Conservation (phyloP, 2,888 invertebrate genomes). For the Mesochorus sp. region DNA sequence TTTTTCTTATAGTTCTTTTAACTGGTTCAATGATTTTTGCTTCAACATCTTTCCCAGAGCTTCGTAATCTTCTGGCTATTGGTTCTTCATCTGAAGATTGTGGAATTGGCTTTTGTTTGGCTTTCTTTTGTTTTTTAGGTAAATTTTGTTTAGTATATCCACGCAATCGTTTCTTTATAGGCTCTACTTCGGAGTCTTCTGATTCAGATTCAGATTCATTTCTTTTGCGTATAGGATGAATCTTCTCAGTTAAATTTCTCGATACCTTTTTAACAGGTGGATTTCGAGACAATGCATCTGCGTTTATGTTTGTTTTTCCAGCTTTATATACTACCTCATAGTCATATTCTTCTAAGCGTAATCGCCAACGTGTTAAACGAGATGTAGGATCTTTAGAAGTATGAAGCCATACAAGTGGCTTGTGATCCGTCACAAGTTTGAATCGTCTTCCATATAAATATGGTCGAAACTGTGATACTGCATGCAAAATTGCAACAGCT, state of each 20-base stretch:
- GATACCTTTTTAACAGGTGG: neutral
- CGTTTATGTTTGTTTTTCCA: conserved; percentile 1
- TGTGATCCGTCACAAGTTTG: conserved; percentile 31
- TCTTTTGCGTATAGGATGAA: neutral
- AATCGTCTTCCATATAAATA: conserved; percentile 27
- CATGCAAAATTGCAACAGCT: conserved; percentile 24
- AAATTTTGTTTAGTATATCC: neutral
- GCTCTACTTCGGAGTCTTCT: neutral
- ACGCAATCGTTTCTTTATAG: neutral
- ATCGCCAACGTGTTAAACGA: conserved; percentile 27
- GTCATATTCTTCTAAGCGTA: conserved; percentile 20
- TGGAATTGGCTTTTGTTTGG: neutral
- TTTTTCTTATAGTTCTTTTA: neutral
- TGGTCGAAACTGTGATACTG: conserved; percentile 16
- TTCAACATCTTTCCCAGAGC: neutral
- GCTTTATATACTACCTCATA: conserved; percentile 33
- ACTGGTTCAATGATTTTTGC: neutral
- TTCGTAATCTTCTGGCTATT: neutral
- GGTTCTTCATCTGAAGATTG: neutral
- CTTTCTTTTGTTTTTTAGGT: neutral
- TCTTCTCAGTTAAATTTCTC: neutral
- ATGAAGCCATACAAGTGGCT: conserved; percentile 31
- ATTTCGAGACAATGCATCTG: conserved; percentile 8
- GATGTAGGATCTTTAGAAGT: conserved; percentile 42
- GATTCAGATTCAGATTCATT: neutral